Conservation (phyloP, 2,113 vertebrate genomes). For the Oenanthe melanoleuca region DNA sequence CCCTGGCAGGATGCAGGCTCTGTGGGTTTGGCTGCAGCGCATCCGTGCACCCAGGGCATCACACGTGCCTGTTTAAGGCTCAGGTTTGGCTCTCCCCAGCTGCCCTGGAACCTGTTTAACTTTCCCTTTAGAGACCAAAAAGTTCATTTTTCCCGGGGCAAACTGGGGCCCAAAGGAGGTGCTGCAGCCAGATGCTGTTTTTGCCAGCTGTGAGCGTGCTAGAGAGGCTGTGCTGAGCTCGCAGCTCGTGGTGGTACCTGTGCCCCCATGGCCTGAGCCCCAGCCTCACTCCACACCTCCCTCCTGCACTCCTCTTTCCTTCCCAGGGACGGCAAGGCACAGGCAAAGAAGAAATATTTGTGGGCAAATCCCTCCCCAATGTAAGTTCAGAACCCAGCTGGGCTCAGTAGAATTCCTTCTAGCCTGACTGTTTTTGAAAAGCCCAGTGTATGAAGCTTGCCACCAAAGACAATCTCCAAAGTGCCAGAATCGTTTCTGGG, state of each 20-base stretch:
- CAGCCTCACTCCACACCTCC: not conserved
- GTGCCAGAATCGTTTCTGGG: not conserved
- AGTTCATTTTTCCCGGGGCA: not conserved
- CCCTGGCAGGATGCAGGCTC: not conserved
- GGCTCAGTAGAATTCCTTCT: not conserved
- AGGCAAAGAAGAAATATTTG: not conserved
- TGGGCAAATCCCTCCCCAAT: not conserved
- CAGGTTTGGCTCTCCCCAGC: not conserved
- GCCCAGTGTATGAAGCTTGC: not conserved
- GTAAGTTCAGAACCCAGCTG: not conserved
- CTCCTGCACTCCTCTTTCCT: not conserved
- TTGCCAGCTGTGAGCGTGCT: not conserved
- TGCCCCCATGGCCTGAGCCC: fast-evolving
- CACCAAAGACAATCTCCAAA: not conserved
- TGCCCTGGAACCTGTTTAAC: not conserved
- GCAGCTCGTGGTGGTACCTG: fast-evolving
- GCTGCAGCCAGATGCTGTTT: fast-evolving
- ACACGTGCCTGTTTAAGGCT: not conserved
- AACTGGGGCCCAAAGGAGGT: not conserved
- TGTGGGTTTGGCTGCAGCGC: not conserved
- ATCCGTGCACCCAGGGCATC: not conserved
- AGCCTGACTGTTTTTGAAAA: not conserved
- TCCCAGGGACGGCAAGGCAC: not conserved
- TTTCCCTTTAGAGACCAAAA: not conserved
- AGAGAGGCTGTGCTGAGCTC: not conserved